phyloP scores from a whole-genome alignment of 1,140 invertebrate species.

The Lasaia peninsularis region DNA sequence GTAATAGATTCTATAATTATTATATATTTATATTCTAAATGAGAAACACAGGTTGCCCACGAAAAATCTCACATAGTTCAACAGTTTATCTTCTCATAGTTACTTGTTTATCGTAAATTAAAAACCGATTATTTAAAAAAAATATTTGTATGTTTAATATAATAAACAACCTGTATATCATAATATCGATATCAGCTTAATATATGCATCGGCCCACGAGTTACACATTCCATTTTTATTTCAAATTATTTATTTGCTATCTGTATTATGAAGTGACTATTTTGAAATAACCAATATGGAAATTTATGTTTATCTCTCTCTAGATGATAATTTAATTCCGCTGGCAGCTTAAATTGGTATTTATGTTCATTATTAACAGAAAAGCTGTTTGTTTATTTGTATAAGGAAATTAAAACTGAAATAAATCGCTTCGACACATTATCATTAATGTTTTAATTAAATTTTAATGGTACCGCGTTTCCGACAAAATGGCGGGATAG shows the following conservation, averaged over 20 bases:
- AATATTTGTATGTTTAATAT: neutral
- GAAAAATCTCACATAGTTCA: too few species aligned
- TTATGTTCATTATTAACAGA: constrained; percentile 21
- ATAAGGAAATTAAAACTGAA: constrained; percentile 19
- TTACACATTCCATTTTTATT: neutral
- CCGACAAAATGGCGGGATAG: neutral
- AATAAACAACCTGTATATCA: neutral
- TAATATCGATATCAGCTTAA: neutral
- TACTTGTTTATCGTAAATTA: too few species aligned
- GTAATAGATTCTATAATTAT: too few species aligned
- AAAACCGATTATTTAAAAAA: too few species aligned
- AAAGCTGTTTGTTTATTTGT: constrained; percentile 20
- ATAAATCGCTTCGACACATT: constrained; percentile 16
- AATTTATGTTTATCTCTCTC: constrained; percentile 19
- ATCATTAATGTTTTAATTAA: constrained; percentile 18
- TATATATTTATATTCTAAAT: too few species aligned
- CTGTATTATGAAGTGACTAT: constrained; percentile 8
- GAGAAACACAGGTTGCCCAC: too few species aligned
- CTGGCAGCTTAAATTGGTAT: constrained; percentile 17
- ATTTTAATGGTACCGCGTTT: constrained; percentile 5
- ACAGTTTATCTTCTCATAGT: too few species aligned
- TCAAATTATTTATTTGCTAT: neutral
- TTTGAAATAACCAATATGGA: constrained; percentile 17
- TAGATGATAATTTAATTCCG: constrained; percentile 19
- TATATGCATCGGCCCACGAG: neutral